A percentile compares a stretch with the other conserved stretches of the same genome.
Conservation (phyloP, 2,797 vertebrate genomes). For the Galago senegalensis region DNA sequence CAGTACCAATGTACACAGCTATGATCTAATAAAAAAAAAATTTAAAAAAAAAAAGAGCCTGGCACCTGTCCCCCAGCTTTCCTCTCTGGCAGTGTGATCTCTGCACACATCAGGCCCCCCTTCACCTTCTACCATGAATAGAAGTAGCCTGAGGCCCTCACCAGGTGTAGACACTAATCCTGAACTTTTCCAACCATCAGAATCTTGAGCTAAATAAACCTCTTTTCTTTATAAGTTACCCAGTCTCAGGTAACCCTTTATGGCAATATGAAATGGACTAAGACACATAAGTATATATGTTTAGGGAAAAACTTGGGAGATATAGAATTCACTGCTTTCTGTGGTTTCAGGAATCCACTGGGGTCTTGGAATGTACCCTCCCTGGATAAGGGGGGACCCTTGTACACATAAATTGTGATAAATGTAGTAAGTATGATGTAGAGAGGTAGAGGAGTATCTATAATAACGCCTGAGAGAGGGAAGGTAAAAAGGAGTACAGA, state of each 20-base stretch:
- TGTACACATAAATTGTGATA: neutral
- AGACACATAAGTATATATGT: neutral
- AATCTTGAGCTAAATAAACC: no score
- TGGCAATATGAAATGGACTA: neutral
- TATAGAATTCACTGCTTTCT: no score
- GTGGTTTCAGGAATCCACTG: neutral
- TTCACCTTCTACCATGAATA: neutral
- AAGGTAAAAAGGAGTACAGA: neutral
- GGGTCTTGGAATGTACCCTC: neutral
- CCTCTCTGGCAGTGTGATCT: neutral
- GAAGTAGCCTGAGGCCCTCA: no score
- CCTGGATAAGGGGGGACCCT: neutral
- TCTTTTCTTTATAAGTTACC: no score
- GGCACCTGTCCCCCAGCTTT: neutral
- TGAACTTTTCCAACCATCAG: no score
- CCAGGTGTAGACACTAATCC: no score
- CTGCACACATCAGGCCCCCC: neutral
- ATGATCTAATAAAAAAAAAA: no score
- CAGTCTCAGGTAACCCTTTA: no score
- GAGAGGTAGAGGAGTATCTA: neutral
- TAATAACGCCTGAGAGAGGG: neutral
- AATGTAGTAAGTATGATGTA: neutral
- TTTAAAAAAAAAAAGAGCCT: neutral
- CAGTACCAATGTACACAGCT: no score
- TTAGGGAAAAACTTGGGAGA: neutral